Conservation (phyloP, 2,888 invertebrate species). For the Drosophila macrothrix region DNA sequence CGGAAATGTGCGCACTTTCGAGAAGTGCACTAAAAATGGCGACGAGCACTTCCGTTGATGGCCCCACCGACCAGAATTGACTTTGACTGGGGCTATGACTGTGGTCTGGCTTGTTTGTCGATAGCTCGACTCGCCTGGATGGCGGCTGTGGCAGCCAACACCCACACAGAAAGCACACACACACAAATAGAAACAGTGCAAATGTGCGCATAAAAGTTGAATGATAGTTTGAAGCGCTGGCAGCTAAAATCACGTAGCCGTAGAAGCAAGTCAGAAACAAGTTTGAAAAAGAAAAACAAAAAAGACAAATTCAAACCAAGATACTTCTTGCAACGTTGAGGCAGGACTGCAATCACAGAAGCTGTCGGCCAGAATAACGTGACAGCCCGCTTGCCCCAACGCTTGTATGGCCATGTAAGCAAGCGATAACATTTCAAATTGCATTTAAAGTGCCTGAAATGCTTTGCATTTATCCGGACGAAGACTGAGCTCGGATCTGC, state of each 20-base stretch:
- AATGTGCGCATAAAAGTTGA: conserved; percentile 74
- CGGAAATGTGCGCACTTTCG: conserved; percentile 81
- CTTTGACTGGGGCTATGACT: conserved; percentile 23
- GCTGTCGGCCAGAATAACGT: neutral
- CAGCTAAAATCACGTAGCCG: conserved; percentile 56
- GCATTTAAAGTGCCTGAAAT: conserved; percentile 71
- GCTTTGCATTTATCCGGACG: conserved; percentile 32
- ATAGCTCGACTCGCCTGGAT: conserved; percentile 24
- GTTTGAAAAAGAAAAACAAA: conserved; percentile 21
- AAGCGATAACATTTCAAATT: conserved; percentile 72
- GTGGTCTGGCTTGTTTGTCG: conserved; percentile 46
- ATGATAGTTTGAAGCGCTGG: conserved; percentile 65
- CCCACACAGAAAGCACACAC: conserved; percentile 6
- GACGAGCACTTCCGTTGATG: conserved; percentile 80
- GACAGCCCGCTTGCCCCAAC: conserved; percentile 10
- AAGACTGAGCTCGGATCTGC: conserved; percentile 2
- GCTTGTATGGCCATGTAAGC: conserved; percentile 58
- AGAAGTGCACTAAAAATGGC: conserved; percentile 81
- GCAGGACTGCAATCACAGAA: conserved; percentile 17
- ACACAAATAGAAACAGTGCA: conserved; percentile 22
- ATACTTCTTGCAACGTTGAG: conserved; percentile 39
- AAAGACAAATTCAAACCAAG: conserved; percentile 6
- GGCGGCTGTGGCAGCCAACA: conserved; percentile 18
- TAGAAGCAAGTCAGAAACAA: conserved; percentile 41
- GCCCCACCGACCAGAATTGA: conserved; percentile 38